Conservation (phyloP, 2,888 invertebrate genomes). For the Drosophila nigricruria region DNA sequence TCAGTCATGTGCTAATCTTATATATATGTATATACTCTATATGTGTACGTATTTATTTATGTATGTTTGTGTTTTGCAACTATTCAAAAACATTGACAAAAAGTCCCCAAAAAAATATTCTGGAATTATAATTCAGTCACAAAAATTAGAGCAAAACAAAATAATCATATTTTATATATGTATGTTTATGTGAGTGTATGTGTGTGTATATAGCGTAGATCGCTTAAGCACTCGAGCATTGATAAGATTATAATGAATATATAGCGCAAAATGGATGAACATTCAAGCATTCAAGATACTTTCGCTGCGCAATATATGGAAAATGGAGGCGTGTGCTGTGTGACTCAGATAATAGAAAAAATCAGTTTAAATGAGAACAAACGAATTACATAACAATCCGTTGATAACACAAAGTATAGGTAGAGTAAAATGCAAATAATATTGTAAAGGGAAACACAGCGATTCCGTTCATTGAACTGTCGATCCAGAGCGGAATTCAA, state of each 20-base stretch:
- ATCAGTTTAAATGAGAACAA: conserved; percentile 8
- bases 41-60: conserved; percentile 1
- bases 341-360: conserved; percentile 58
- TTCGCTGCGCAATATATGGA: conserved; percentile 59
- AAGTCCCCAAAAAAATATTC: conserved; percentile 26
- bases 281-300: conserved; percentile 40
- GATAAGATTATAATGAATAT: conserved; percentile 64
- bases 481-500: conserved; percentile 18
- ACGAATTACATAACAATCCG: conserved; percentile 44
- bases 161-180: conserved; percentile 24
- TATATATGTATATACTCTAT: conserved; percentile 14
- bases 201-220: conserved; percentile 1
- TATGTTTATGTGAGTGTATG: not conserved
- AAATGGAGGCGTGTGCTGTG: conserved; percentile 55
- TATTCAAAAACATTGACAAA: conserved; percentile 25
- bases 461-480: conserved; percentile 37
- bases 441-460: conserved; percentile 12
- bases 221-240: conserved; percentile 3
- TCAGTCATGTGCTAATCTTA: conserved; percentile 51
- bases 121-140: conserved; percentile 34
- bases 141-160: conserved; percentile 19
- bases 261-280: conserved; percentile 30
- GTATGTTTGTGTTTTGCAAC: conserved; percentile 14
- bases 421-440: conserved; percentile 6
- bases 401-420: conserved; percentile 27